Conservation (phyloP, 2,797 vertebrate genomes). For the Pseudochirops cupreus region DNA sequence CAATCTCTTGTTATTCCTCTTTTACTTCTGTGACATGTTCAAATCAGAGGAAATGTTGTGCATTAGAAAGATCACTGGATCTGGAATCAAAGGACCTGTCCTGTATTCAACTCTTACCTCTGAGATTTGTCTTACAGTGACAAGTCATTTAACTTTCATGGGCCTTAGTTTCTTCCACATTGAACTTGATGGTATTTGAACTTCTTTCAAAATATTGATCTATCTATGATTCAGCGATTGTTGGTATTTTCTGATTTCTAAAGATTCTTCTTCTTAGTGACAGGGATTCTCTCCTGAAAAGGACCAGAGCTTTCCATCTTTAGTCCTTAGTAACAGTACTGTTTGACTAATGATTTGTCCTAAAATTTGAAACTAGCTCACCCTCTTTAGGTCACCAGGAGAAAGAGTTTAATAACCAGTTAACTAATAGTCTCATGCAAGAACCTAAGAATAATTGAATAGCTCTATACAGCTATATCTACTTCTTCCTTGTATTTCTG, state of each 20-base stretch:
- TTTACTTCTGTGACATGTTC: not conserved
- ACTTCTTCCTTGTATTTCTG: not conserved
- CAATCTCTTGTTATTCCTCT: not conserved
- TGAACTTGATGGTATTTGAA: not conserved
- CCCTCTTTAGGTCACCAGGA: not conserved
- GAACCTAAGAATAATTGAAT: not conserved
- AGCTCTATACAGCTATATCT: not conserved
- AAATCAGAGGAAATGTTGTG: not conserved
- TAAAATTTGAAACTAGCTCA: not conserved
- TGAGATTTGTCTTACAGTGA: not conserved
- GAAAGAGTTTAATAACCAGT: not conserved
- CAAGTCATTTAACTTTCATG: not conserved
- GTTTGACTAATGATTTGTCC: not conserved
- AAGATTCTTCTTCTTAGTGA: not conserved
- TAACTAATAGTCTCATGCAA: not conserved
- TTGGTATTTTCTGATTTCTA: not conserved
- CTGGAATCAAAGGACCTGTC: too few species aligned
- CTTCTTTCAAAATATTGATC: not conserved
- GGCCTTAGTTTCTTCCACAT: not conserved
- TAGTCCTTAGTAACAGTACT: not conserved
- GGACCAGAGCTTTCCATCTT: not conserved
- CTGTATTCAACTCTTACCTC: not conserved
- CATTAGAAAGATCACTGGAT: too few species aligned
- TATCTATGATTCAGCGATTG: not conserved
- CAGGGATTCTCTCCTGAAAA: not conserved